Percentiles rank a stretch among this genome's conserved stretches.
Evolutionary conservation across 2,797 vertebrate species (phyloP).

Genomic region (Enoplosus armatus): DNA sequence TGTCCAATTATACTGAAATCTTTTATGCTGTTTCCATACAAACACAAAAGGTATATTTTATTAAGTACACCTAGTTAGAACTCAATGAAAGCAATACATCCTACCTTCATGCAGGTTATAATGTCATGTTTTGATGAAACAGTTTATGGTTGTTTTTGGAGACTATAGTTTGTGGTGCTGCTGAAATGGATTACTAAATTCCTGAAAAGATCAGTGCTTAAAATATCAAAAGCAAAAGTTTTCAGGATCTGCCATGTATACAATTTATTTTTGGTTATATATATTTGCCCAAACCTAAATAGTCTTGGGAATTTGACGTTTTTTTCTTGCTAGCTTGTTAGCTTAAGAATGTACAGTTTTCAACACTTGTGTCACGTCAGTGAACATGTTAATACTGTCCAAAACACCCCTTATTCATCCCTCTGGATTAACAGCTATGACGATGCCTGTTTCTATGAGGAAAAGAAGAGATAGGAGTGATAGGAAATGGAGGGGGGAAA

Average conservation of each 20-base stretch:
- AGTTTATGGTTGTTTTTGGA: not conserved
- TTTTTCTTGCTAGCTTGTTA: not conserved
- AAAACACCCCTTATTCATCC: not conserved
- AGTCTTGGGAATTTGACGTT: not conserved
- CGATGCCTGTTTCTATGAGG: not conserved
- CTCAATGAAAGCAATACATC: not conserved
- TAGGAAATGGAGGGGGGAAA: not conserved
- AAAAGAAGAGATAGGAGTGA: not conserved
- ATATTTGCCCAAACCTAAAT: not conserved
- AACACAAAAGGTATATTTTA: not conserved
- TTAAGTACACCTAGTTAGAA: not conserved
- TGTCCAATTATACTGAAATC: not conserved
- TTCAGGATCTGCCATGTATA: not conserved
- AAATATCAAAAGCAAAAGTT: not conserved
- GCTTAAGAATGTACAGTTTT: not conserved
- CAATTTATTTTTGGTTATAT: not conserved
- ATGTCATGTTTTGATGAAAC: not conserved
- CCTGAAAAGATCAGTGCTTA: not conserved
- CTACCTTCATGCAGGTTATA: not conserved
- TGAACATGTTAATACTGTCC: not conserved
- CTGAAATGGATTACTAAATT: not conserved
- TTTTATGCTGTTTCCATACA: too few species aligned
- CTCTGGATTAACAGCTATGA: constrained; percentile 28
- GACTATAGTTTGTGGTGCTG: not conserved
- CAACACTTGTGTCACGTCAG: not conserved